Conservation (phyloP, 2,888 invertebrate species). For the Pterostichus madidus region DNA sequence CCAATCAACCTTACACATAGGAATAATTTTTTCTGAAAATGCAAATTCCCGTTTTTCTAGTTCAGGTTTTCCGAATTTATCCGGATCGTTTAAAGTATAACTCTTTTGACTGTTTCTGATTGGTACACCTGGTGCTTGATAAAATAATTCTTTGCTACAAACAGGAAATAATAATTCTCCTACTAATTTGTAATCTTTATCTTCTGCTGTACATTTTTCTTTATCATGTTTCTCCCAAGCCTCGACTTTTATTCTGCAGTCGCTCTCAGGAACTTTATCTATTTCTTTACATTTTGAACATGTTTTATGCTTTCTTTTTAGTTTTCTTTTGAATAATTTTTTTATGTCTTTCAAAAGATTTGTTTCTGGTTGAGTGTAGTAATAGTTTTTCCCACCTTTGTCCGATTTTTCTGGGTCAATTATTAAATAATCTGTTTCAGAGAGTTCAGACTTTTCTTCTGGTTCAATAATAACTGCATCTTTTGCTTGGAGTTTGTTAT, state of each 20-base stretch:
- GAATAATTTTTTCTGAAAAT: slow-evolving; percentile 15
- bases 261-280: slow-evolving; percentile 44
- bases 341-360: slow-evolving; percentile 22
- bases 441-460: too few relatives aligned
- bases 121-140: slow-evolving; percentile 64
- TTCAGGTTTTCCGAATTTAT: slow-evolving; percentile 60
- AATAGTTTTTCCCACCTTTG: not conserved
- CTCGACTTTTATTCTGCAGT: slow-evolving; percentile 71
- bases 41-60: slow-evolving; percentile 54
- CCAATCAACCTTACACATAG: not conserved
- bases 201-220: slow-evolving; percentile 67
- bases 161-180: slow-evolving; percentile 51
- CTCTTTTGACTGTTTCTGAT: slow-evolving; percentile 67
- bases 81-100: slow-evolving; percentile 66
- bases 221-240: slow-evolving; percentile 71
- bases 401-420: too few relatives aligned
- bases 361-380: not conserved
- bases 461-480: too few relatives aligned
- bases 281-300: not conserved
- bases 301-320: not conserved
- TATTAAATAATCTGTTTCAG: too few relatives aligned
- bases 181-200: slow-evolving; percentile 55
- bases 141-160: slow-evolving; percentile 69
- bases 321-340: slow-evolving; percentile 44
- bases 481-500: too few relatives aligned